Base-by-base conservation (phyloP, 2,113 vertebrate species). In the Nothobranchius kuhntae region DNA sequence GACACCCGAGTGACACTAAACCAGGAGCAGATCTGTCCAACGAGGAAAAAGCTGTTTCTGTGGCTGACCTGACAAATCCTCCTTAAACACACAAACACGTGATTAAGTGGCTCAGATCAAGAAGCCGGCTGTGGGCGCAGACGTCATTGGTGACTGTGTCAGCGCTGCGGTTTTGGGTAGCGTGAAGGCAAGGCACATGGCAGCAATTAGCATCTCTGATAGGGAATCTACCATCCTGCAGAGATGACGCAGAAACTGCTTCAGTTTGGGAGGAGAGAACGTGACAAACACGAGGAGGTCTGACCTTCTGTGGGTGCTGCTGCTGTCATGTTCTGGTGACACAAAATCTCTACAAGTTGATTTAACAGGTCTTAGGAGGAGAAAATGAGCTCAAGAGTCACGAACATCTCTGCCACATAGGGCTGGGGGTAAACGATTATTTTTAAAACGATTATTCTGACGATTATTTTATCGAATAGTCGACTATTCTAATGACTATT, bases 131-230 rank as follows among this genome's bases (percentile, higher is more conserved):
- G 76, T n/a, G 63, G 57, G 66, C 44, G 24, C 48, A 21, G 35
- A 75, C 64, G 53, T 78, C 80, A 75, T 52, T 36, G 1, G 14
- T 8, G 50, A 60, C 38, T 47, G 5, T 48, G 71, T 54, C 71
- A 36, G 46, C 26, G 0, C 42, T 26, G 69, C 2, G 13, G 13
- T 21, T 74, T 21, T 40, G 48, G 60, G 46, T 44, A 17, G 77
- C 51, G 3, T 65, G 71, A n/a, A 74, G 68, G 40, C 24, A 1
- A 52, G 26, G 36, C 80, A 82, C 75, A 81, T 78, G 77, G 74
- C 8, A 51, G 61, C 73, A 86, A 87, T 89, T 84, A 87, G 45
- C 83, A 74, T 81, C 80, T 84, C 78, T 64, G 77, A 73, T 44
- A 60, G 78, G 86, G 73, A 67, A 64, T 65, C 69, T 45, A 1